A percentile compares a stretch with the other conserved stretches of the same genome.
These are phyloP conservation scores for Anoncus sp. DNA, from an alignment of 2,888 invertebrate genomes.

Conservation along the genomic window DNA sequence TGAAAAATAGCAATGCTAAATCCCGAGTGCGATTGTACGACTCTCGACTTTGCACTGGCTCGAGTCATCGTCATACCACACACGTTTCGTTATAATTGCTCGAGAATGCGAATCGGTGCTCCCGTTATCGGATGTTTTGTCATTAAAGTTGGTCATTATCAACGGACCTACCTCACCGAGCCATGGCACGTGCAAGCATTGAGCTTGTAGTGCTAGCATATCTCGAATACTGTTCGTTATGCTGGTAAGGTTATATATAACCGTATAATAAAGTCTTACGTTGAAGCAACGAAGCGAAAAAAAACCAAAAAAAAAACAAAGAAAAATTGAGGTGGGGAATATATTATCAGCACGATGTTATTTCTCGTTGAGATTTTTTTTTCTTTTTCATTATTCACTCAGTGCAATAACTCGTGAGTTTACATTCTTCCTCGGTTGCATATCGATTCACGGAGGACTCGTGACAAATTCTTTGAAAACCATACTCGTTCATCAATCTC, in stretches of 20 bases:
- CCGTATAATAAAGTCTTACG: constrained; percentile 16
- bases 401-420: constrained; percentile 4
- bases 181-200: constrained; percentile 13
- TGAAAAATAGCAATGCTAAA: background rate
- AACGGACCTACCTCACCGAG: constrained; percentile 52
- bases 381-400: constrained; percentile 9
- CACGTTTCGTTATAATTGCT: constrained; percentile 36
- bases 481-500: background rate
- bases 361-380: constrained; percentile 7
- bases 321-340: background rate
- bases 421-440: constrained; percentile 2
- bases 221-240: constrained; percentile 12
- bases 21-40: constrained; percentile 12
- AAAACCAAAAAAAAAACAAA: constrained; percentile 1
- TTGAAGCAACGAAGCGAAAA: background rate
- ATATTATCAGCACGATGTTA: constrained; percentile 1
- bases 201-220: background rate
- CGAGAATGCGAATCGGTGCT: constrained; percentile 48
- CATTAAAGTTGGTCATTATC: constrained; percentile 58
- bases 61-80: constrained; percentile 13
- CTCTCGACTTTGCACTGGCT: constrained; percentile 25
- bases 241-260: constrained; percentile 11
- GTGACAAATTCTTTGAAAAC: constrained; percentile 2
- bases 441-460: constrained; percentile 10
- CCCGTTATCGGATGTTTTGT: constrained; percentile 61